Evolutionary conservation across 2,888 invertebrate genomes (phyloP).

Genomic region (Folsomia candida): DNA sequence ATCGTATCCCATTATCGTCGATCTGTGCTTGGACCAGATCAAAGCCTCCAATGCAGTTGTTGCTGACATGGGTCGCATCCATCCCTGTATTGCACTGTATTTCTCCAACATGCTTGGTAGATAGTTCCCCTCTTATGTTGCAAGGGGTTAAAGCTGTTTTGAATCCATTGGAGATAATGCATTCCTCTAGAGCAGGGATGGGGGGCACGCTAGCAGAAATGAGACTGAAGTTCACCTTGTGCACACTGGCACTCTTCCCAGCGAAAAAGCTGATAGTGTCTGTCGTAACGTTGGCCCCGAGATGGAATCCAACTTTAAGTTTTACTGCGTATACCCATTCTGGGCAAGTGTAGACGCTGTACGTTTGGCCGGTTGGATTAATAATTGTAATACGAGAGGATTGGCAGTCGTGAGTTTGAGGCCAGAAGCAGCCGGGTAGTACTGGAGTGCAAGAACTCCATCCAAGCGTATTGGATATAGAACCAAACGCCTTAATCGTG

Average conservation of each 20-base stretch:
- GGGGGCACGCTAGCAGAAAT: constrained; percentile 14
- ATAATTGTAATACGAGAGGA: background rate
- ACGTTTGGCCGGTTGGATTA: background rate
- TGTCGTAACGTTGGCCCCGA: background rate
- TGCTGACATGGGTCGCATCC: background rate
- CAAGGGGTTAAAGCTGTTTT: constrained; percentile 8
- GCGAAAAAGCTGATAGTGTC: background rate
- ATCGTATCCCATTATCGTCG: constrained; percentile 1
- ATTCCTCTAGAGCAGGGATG: background rate
- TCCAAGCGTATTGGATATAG: background rate
- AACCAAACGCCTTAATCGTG: constrained; percentile 1
- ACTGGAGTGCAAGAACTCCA: background rate
- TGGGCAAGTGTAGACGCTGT: constrained; percentile 16
- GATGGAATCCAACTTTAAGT: background rate
- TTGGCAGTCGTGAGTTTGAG: constrained; percentile 11
- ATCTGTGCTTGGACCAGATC: background rate
- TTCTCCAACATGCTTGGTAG: constrained; percentile 9
- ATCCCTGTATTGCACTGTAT: constrained; percentile 13
- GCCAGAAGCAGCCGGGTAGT: constrained; percentile 6
- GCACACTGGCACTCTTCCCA: background rate
- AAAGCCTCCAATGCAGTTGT: background rate
- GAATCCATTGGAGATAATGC: background rate
- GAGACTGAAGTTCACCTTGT: background rate
- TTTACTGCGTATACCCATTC: constrained; percentile 2
- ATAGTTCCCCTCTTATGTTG: constrained; percentile 17